Conservation (phyloP, 2,888 invertebrate genomes). For the Andrena haemorrhoa region DNA sequence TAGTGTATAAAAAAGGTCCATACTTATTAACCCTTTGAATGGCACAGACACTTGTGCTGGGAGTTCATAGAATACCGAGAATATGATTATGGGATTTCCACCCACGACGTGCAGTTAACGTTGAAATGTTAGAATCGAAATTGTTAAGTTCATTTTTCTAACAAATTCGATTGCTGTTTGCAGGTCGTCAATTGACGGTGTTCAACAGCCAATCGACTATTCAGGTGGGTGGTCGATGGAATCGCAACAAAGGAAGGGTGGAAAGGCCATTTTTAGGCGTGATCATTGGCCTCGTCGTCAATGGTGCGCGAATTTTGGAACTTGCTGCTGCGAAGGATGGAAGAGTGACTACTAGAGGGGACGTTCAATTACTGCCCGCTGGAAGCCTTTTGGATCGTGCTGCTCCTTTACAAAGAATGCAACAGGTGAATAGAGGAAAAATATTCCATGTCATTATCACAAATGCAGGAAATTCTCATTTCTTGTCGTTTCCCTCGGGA, state of each 20-base stretch:
- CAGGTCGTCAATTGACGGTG: constrained; percentile 89
- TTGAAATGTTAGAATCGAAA: background rate
- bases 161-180: background rate
- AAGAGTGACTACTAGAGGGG: constrained; percentile 91
- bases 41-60: too few species aligned
- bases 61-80: too few species aligned
- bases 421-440: constrained; percentile 88
- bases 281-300: constrained; percentile 95
- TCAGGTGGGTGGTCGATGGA: constrained; percentile 94
- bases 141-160: background rate
- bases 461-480: background rate
- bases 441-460: background rate
- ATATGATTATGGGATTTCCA: too few species aligned
- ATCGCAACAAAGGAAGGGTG: constrained; percentile 89
- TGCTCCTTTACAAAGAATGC: constrained; percentile 93
- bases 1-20: background rate
- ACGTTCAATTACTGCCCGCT: constrained; percentile 90
- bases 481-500: too few species aligned
- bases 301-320: constrained; percentile 94
- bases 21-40: too few species aligned
- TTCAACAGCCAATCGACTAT: constrained; percentile 97
- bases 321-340: constrained; percentile 93
- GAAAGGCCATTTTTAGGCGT: constrained; percentile 94
- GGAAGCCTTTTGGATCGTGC: constrained; percentile 91
- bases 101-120: background rate